These are phyloP conservation scores for Mechanitis messenoides DNA, from an alignment of 2,888 invertebrate species.

Conservation along the genomic window DNA sequence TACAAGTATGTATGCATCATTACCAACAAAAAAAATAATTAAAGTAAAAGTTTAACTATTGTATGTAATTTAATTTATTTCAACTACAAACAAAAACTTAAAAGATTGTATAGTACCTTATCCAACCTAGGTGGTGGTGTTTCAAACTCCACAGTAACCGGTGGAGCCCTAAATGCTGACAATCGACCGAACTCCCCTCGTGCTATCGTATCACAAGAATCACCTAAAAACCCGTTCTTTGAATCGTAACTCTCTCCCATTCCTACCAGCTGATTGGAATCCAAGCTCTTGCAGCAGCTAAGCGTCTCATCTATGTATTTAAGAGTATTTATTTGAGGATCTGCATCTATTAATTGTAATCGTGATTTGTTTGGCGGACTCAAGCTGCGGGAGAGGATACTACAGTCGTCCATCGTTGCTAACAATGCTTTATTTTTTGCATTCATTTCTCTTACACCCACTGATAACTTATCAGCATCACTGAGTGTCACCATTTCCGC, in stretches of 20 bases:
- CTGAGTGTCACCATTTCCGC: slow-evolving; percentile 82
- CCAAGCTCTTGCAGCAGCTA: slow-evolving; percentile 70
- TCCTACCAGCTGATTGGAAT: slow-evolving; percentile 66
- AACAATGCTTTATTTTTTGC: slow-evolving; percentile 70
- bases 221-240: slow-evolving; percentile 65
- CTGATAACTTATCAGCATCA: slow-evolving; percentile 64
- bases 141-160: slow-evolving; percentile 51
- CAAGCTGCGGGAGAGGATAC: slow-evolving; percentile 65
- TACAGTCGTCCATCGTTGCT: slow-evolving; percentile 74
- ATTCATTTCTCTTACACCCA: slow-evolving; percentile 65
- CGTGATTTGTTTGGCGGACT: slow-evolving; percentile 67
- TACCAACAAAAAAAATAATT: too few species aligned
- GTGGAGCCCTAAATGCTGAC: slow-evolving; percentile 45
- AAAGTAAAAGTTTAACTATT: too few species aligned
- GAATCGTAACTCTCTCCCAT: slow-evolving; percentile 72
- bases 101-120: slow-evolving; percentile 41
- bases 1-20: too few species aligned
- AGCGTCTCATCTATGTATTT: slow-evolving; percentile 79
- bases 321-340: slow-evolving; percentile 75
- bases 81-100: too few species aligned
- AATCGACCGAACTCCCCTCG: slow-evolving; percentile 60
- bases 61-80: too few species aligned
- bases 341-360: slow-evolving; percentile 64
- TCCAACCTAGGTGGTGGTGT: slow-evolving; percentile 61
- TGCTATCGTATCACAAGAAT: slow-evolving; percentile 68